A percentile compares a stretch with the other conserved stretches of the same genome.
Evolutionary conservation across 2,113 vertebrate genomes (phyloP).

Genomic region (Gobio gobio): DNA sequence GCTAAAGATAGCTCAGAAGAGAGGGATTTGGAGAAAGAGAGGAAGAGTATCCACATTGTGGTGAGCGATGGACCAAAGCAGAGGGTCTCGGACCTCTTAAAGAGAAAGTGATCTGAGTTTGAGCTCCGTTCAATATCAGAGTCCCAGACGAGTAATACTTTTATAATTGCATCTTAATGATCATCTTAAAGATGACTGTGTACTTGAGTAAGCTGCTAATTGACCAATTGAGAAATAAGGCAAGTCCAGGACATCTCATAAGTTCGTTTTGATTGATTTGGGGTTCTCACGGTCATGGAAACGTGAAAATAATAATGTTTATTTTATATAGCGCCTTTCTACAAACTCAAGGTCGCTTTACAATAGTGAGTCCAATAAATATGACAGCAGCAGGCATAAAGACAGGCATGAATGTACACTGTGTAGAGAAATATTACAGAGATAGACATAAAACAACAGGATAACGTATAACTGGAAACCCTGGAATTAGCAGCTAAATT

Average conservation of each 20-base stretch:
- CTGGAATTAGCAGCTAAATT: not conserved
- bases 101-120: not conserved
- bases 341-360: too few species aligned
- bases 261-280: not conserved
- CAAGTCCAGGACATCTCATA: not conserved
- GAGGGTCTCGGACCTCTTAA: conserved; percentile 24
- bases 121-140: not conserved
- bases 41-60: conserved; percentile 45
- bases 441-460: too few species aligned
- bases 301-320: too few species aligned
- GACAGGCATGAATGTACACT: too few species aligned
- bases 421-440: too few species aligned
- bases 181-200: not conserved
- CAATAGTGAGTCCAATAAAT: too few species aligned
- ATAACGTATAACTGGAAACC: too few species aligned
- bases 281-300: not conserved
- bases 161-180: not conserved
- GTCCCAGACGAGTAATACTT: not conserved
- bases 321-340: too few species aligned
- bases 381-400: too few species aligned
- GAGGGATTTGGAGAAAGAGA: conserved; percentile 50
- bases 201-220: not conserved
- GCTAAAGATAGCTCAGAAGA: conserved; percentile 72
- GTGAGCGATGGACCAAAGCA: not conserved
- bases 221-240: not conserved